These are phyloP conservation scores for Spisula subtruncata DNA, from an alignment of 2,888 invertebrate species.

Conservation along the genomic window DNA sequence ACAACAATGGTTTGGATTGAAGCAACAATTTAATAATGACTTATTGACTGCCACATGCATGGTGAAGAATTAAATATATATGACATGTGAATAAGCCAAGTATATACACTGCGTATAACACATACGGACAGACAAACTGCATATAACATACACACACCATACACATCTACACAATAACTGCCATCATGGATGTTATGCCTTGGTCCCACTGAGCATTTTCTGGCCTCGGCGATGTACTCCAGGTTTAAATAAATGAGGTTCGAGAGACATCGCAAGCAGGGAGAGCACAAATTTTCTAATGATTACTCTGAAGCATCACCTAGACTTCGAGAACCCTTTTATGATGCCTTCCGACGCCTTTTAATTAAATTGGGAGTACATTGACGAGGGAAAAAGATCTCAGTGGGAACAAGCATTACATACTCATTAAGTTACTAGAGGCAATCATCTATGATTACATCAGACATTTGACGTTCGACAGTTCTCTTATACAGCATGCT, in stretches of 20 bases:
- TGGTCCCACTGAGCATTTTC: no score
- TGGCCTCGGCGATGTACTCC: no score
- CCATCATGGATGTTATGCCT: not conserved
- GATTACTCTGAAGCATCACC: no score
- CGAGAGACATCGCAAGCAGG: no score
- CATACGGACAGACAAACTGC: not conserved
- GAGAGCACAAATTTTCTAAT: no score
- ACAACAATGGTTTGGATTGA: not conserved
- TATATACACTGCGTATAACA: constrained; percentile 15
- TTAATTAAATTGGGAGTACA: no score
- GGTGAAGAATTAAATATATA: constrained; percentile 22
- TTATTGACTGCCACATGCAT: constrained; percentile 25
- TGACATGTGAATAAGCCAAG: not conserved
- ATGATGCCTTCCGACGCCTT: no score
- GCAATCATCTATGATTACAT: not conserved
- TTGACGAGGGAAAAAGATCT: no score
- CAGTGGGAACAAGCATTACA: no score
- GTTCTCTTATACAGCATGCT: not conserved
- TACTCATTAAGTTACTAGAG: not conserved
- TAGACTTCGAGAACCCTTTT: no score
- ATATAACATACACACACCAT: no score
- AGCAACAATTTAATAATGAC: constrained; percentile 21
- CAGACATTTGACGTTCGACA: not conserved
- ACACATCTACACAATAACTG: not conserved
- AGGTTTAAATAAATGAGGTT: no score